These are phyloP conservation scores for Subacronicta megacephala DNA, from an alignment of 2,888 invertebrate genomes.

Conservation along the genomic window DNA sequence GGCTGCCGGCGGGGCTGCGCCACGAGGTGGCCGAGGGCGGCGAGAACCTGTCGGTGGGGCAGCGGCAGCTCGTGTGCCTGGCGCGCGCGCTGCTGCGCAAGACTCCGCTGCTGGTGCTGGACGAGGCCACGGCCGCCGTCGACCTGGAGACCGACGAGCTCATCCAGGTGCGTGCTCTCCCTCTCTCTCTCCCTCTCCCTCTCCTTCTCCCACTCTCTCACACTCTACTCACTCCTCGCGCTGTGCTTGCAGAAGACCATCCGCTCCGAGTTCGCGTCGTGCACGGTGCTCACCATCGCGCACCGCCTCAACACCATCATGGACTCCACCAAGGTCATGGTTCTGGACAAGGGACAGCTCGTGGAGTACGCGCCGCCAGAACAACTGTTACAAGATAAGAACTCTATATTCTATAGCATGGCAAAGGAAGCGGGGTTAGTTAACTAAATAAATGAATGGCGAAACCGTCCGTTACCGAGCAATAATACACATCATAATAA, in stretches of 20 bases:
- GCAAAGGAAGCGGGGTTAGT: conserved; percentile 95
- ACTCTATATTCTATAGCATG: conserved; percentile 93
- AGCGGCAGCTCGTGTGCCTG: conserved; percentile 95
- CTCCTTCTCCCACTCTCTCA: no score
- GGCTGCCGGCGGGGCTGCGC: conserved; percentile 93
- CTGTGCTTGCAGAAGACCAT: conserved; percentile 93
- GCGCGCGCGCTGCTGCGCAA: conserved; percentile 95
- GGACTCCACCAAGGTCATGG: conserved; percentile 96
- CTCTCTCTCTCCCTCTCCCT: background rate
- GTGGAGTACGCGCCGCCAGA: conserved; percentile 94
- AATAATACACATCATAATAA: no score
- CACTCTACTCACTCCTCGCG: background rate
- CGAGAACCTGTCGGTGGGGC: conserved; percentile 97
- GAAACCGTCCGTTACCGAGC: no score
- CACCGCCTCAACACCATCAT: conserved; percentile 98
- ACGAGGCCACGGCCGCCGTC: conserved; percentile 97
- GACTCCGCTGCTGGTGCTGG: conserved; percentile 95
- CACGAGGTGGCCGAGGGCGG: conserved; percentile 97
- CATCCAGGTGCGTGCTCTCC: conserved; percentile 90
- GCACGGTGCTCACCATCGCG: conserved; percentile 97
- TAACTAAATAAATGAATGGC: conserved; percentile 73
- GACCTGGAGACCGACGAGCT: conserved; percentile 97
- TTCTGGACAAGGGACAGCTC: conserved; percentile 93
- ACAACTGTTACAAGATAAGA: conserved; percentile 87
- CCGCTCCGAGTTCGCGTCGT: conserved; percentile 94